Base-by-base conservation (phyloP, 2,113 vertebrate species). In the Nettapus auritus region DNA sequence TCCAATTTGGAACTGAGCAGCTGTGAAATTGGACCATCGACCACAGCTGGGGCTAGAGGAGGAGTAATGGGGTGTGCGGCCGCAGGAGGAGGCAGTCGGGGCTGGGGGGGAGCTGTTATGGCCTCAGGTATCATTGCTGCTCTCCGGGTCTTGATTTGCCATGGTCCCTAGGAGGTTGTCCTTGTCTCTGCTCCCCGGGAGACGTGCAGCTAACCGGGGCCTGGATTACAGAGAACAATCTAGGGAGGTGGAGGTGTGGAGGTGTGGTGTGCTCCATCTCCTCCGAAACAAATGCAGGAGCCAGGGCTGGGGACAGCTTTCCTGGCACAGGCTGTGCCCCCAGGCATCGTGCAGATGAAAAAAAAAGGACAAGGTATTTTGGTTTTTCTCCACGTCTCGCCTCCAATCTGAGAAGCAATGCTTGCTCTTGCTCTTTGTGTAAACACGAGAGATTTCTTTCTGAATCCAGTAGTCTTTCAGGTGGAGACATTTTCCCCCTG, bases 11-110 rank as follows among this genome's bases (percentile, higher is more conserved):
- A 97, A 73, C 82, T 80, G 95, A 96, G 88, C 88, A 97, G 96
- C 97, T 98, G 97, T 97, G 97, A 97, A 97, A 97, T 97, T 96
- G 93, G 88, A 75, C 88, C 79, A 83, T 85, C 63, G 91, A 91
- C 86, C 97, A 96, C 97, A 98, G 97, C 97, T 97, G 98, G 96
- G 96, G 57, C 97, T 91, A 59, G 7, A 62, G 50, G 73, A 93
- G 76, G 87, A 92, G 50, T 34, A 31, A 5, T 1, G 1, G 57
- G 73, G 69, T 40, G 33, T 17, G 9, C 2, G 9, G 55, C 55
- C 40, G 38, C 52, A 16, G 3, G 22, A 55, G 73, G 88, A 64
- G 52, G 23, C n/a, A 77, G 64, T 29, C 16, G 13, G 42, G 40
- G 53, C 46, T 48, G 36, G 50, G 56, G 31, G 46, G 17, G 28